phyloP scores from a whole-genome alignment of 2,797 vertebrate genomes.

The Dallia pectoralis region DNA sequence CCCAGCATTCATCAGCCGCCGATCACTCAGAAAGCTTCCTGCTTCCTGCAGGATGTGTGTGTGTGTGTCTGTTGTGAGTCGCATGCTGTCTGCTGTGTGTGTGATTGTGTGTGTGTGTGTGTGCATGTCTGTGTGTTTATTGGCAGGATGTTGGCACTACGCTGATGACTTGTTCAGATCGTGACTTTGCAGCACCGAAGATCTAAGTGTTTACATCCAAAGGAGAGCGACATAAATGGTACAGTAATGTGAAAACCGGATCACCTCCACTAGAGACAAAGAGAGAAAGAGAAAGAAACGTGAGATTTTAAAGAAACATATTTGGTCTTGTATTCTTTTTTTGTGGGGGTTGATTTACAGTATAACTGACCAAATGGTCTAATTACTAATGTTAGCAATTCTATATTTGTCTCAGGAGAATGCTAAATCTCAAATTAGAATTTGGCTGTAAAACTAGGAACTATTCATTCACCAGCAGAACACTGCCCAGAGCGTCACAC shows the following conservation, averaged over 20 bases:
- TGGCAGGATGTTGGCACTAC: not conserved
- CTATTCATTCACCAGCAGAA: too few relatives aligned
- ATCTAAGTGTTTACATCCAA: not conserved
- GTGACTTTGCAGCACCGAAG: not conserved
- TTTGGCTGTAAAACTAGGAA: too few relatives aligned
- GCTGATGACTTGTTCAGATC: not conserved
- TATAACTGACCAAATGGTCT: too few relatives aligned
- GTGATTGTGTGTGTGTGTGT: not conserved
- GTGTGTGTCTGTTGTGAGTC: not conserved
- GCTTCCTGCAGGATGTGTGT: constrained; percentile 16
- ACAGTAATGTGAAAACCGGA: not conserved
- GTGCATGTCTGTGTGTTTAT: too few relatives aligned
- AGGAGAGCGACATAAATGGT: not conserved
- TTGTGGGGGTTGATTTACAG: too few relatives aligned
- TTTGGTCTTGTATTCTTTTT: too few relatives aligned
- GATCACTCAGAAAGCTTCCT: constrained; percentile 23
- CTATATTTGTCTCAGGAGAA: too few relatives aligned
- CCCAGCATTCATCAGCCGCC: constrained; percentile 62
- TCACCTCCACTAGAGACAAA: not conserved
- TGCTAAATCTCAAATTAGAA: too few relatives aligned
- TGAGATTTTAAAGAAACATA: too few relatives aligned
- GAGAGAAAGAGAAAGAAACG: not conserved
- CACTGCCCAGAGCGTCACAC: too few relatives aligned
- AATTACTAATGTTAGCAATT: too few relatives aligned
- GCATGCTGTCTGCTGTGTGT: not conserved